Percentiles rank a stretch among this genome's conserved stretches.
phyloP scores from a whole-genome alignment of 2,797 vertebrate species.

The Diceros bicornis region DNA sequence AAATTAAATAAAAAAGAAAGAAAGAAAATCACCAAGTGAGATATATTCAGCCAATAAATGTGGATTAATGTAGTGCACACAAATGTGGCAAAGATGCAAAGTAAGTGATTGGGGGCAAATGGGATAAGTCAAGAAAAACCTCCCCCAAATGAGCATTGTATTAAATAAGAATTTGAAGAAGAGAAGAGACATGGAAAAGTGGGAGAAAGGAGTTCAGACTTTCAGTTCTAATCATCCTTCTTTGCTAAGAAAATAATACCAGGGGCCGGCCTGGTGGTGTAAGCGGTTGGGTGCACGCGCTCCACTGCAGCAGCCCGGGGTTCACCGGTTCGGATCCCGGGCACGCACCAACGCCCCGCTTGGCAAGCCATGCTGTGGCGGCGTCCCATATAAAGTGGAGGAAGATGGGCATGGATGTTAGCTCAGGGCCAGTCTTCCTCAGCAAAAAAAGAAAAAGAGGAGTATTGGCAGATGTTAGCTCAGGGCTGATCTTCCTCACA shows the following conservation, averaged over 20 bases:
- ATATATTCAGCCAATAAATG: background rate
- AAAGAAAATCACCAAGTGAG: background rate
- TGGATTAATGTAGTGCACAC: background rate
- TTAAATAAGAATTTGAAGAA: background rate
- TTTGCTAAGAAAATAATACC: constrained; percentile 15
- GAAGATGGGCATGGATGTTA: no score
- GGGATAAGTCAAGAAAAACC: background rate
- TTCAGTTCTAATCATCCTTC: background rate
- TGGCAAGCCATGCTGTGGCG: no score
- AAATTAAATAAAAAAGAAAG: background rate
- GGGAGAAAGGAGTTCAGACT: background rate
- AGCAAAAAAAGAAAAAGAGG: no score
- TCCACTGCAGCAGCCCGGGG: no score
- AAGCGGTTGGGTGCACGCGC: no score
- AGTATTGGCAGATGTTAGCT: no score
- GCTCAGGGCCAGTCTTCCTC: no score
- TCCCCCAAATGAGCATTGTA: background rate
- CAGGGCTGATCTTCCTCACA: no score
- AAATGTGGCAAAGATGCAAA: background rate
- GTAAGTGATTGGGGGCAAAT: background rate
- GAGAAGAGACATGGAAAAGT: background rate
- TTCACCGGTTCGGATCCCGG: no score
- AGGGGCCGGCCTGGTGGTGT: no score
- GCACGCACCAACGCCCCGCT: no score
- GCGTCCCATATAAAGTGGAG: no score